phyloP scores from a whole-genome alignment of 2,888 invertebrate genomes.

The Bellardia pandia region DNA sequence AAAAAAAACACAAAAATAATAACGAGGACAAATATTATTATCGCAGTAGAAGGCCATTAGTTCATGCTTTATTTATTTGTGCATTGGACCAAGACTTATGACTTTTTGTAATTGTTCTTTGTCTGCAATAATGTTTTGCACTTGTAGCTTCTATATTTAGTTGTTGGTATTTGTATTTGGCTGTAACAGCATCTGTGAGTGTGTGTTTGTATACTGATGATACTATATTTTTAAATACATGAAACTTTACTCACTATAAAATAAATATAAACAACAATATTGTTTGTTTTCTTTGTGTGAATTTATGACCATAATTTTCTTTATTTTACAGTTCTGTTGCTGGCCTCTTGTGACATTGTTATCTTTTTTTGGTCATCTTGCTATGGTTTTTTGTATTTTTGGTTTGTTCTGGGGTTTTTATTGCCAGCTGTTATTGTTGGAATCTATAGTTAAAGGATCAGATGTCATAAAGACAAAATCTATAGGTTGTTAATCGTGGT shows the following conservation, averaged over 20 bases:
- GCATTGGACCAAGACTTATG: slow-evolving; percentile 57
- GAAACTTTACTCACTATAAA: slow-evolving; percentile 45
- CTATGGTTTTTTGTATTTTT: neutral
- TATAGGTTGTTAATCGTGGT: no score
- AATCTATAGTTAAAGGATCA: no score
- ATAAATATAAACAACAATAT: slow-evolving; percentile 40
- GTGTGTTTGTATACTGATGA: slow-evolving; percentile 1
- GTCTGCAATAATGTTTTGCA: slow-evolving; percentile 3
- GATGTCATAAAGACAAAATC: no score
- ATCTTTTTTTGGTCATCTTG: neutral
- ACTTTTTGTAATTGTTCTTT: slow-evolving; percentile 51
- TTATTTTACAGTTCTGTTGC: neutral
- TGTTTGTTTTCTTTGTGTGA: slow-evolving; percentile 9
- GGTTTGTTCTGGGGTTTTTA: no score
- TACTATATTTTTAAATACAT: neutral
- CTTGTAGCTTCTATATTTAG: neutral
- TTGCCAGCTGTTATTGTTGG: no score
- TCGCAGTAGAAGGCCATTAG: slow-evolving; percentile 58
- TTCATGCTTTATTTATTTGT: slow-evolving; percentile 46
- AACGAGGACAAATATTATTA: slow-evolving; percentile 59
- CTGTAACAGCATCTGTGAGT: neutral
- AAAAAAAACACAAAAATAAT: slow-evolving; percentile 13
- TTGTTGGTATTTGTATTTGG: neutral
- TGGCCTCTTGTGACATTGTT: neutral
- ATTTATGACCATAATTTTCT: slow-evolving; percentile 25